These are phyloP conservation scores for Trachops cirrhosus DNA, from an alignment of 2,797 vertebrate genomes.

Conservation along the genomic window DNA sequence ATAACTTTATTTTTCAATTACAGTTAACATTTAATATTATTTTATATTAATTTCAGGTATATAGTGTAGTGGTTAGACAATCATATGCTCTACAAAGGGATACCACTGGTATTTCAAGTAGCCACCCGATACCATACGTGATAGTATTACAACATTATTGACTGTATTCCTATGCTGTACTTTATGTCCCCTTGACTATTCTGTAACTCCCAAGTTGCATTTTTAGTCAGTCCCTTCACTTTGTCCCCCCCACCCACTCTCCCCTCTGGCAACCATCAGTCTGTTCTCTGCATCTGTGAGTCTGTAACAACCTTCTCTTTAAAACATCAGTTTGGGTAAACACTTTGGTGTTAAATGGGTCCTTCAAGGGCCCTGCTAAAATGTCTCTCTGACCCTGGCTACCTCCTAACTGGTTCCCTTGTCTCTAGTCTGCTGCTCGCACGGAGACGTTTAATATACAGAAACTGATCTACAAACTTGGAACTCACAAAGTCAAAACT, in stretches of 20 bases:
- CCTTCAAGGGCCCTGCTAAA: neutral
- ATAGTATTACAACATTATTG: too few species aligned
- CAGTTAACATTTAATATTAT: neutral
- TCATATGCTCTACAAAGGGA: too few species aligned
- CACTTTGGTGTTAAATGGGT: neutral
- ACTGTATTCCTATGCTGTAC: too few species aligned
- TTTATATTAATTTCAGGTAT: neutral
- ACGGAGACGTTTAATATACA: neutral
- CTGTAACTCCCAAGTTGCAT: too few species aligned
- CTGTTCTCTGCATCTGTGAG: neutral
- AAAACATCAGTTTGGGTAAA: neutral
- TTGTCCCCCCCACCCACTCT: too few species aligned
- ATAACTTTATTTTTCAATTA: neutral
- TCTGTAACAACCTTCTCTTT: neutral
- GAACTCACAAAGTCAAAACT: neutral
- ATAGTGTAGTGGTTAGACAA: neutral
- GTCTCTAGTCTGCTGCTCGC: neutral
- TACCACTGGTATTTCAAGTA: too few species aligned
- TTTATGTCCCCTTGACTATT: too few species aligned
- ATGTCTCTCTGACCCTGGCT: neutral
- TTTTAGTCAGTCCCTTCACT: too few species aligned
- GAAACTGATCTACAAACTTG: neutral
- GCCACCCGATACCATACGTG: too few species aligned
- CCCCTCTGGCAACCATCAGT: too few species aligned
- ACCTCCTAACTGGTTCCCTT: neutral